phyloP scores from a whole-genome alignment of 2,888 invertebrate genomes.

The Ptychoptera contaminata region DNA sequence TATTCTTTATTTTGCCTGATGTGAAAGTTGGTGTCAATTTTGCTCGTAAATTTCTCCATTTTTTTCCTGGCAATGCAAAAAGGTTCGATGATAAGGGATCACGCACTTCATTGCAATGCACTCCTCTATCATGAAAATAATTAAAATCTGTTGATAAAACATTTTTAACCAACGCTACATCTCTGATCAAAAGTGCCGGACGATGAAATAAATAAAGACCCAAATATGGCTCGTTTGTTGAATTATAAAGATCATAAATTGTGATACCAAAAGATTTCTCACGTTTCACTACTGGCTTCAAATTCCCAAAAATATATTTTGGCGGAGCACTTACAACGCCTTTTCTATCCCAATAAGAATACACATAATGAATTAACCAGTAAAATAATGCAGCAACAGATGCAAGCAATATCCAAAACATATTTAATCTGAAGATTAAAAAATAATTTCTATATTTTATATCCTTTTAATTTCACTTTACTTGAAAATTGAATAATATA shows the following conservation, averaged over 20 bases:
- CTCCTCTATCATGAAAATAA: conserved; percentile 48
- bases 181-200: conserved; percentile 44
- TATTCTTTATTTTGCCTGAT: conserved; percentile 46
- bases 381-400: background rate
- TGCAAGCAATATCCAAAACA: background rate
- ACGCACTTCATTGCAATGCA: conserved; percentile 41
- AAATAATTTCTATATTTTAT: too few species aligned
- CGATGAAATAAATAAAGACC: conserved; percentile 46
- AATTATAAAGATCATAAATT: conserved; percentile 40
- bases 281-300: conserved; percentile 36
- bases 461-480: too few species aligned
- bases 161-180: conserved; percentile 42
- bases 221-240: conserved; percentile 24
- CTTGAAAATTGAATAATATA: too few species aligned
- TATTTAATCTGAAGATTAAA: background rate
- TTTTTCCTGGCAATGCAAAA: conserved; percentile 38
- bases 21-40: conserved; percentile 52
- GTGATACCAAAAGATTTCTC: conserved; percentile 44
- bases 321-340: conserved; percentile 40
- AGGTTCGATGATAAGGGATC: conserved; percentile 45
- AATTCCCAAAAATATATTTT: conserved; percentile 45
- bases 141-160: conserved; percentile 45
- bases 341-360: conserved; percentile 38
- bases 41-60: conserved; percentile 45
- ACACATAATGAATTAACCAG: conserved; percentile 13